Percentiles rank a stretch among this genome's conserved stretches.
phyloP scores from a whole-genome alignment of 2,113 vertebrate species.

The Pyxicephalus adspersus region DNA sequence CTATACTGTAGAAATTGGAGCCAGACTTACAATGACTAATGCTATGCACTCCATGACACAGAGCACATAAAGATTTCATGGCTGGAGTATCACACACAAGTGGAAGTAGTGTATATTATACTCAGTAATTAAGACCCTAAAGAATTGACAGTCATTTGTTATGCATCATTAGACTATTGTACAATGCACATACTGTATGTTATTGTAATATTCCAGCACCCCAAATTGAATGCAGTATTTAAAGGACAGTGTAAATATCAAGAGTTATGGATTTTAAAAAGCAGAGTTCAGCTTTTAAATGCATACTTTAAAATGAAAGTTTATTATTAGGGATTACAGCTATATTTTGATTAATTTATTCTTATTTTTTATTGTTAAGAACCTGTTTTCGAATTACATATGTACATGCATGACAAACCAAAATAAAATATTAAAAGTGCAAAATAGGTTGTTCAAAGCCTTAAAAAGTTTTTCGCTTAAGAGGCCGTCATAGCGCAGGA shows the following conservation, averaged over 20 bases:
- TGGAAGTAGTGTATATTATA: not conserved
- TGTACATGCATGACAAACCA: no score
- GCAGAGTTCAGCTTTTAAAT: not conserved
- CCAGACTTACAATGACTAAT: no score
- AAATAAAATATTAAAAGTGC: no score
- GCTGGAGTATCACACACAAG: not conserved
- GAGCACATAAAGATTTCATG: slow-evolving; percentile 16
- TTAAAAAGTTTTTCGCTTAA: no score
- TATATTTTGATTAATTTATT: no score
- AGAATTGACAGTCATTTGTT: slow-evolving; percentile 29
- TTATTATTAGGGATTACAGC: no score
- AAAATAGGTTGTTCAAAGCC: no score
- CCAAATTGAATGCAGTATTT: slow-evolving; percentile 9
- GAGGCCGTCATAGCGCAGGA: no score
- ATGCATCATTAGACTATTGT: slow-evolving; percentile 18
- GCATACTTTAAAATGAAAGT: not conserved
- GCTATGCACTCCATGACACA: not conserved
- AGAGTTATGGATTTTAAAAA: slow-evolving; percentile 17
- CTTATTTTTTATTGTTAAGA: no score
- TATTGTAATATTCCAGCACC: slow-evolving; percentile 5
- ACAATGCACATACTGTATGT: slow-evolving; percentile 33
- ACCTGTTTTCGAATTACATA: no score
- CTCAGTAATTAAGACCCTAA: slow-evolving; percentile 30
- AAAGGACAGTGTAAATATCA: not conserved
- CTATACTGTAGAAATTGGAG: no score